These are phyloP conservation scores for Ditylenchus weischeri DNA, from an alignment of 2,888 invertebrate genomes.

Conservation along the genomic window DNA sequence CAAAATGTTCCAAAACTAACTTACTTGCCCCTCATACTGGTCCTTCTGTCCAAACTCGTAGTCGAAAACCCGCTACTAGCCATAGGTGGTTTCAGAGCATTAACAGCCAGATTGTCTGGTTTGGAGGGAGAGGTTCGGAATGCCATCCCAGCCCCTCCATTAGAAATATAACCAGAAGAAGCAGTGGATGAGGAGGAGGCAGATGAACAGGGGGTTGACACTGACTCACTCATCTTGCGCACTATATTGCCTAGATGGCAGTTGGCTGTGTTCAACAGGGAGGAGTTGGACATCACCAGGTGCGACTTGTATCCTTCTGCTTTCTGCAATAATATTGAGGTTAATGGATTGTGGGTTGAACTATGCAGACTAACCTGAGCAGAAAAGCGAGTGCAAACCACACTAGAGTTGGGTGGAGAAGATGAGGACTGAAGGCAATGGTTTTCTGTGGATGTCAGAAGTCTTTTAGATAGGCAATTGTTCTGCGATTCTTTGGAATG, in stretches of 20 bases:
- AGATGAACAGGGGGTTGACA: not conserved
- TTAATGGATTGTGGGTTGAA: no score
- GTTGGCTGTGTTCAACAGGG: not conserved
- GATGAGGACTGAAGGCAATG: no score
- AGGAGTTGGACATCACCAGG: not conserved
- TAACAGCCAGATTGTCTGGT: not conserved
- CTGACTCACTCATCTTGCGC: constrained; percentile 2
- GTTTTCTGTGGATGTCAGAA: no score
- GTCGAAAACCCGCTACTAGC: not conserved
- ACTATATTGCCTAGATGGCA: constrained; percentile 1
- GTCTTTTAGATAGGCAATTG: no score
- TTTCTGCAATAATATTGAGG: no score
- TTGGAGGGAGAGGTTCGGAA: not conserved
- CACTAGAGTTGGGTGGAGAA: no score
- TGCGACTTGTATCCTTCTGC: no score
- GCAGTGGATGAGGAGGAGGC: constrained; percentile 6
- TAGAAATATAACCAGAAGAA: constrained; percentile 4
- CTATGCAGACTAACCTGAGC: no score
- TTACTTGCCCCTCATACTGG: no score
- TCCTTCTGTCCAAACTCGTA: not conserved
- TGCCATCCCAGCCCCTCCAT: not conserved
- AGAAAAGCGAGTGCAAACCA: no score
- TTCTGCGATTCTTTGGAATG: no score
- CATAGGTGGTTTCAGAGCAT: not conserved
- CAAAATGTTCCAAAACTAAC: no score